Percentiles rank a stretch among this genome's conserved stretches.
Conservation (phyloP, 2,113 vertebrate genomes). For the Lates calcarifer region DNA sequence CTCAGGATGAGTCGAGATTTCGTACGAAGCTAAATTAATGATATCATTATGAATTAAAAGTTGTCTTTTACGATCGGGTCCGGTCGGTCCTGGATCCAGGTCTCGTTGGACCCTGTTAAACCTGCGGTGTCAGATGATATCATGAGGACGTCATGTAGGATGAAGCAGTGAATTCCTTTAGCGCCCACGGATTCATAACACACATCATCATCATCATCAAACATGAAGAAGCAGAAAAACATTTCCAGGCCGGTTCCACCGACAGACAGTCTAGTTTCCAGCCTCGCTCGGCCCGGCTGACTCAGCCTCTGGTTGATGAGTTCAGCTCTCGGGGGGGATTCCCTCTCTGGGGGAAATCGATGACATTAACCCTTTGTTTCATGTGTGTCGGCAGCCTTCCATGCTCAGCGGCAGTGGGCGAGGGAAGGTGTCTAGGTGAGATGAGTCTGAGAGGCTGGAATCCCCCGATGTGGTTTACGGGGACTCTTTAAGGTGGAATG, state of each 20-base stretch:
- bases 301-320: slow-evolving; percentile 47
- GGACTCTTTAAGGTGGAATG: slow-evolving; percentile 47
- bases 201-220: no score
- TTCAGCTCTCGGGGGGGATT: slow-evolving; percentile 78
- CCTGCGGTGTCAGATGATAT: not conserved
- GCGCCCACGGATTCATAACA: not conserved
- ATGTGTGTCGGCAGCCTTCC: slow-evolving; percentile 65
- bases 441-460: slow-evolving; percentile 61
- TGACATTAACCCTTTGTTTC: slow-evolving; percentile 80
- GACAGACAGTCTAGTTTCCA: slow-evolving; percentile 17
- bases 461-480: slow-evolving; percentile 48
- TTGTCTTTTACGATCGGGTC: no score
- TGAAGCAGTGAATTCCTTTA: slow-evolving; percentile 1
- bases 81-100: no score
- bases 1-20: no score
- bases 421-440: slow-evolving; percentile 66
- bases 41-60: no score
- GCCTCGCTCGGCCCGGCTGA: slow-evolving; percentile 1
- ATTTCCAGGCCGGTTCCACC: slow-evolving; percentile 50
- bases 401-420: slow-evolving; percentile 57
- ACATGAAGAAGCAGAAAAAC: slow-evolving; percentile 45
- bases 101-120: no score
- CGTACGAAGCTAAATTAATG: no score
- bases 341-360: slow-evolving; percentile 75
- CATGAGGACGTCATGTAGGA: not conserved